phyloP scores from a whole-genome alignment of 2,888 invertebrate genomes.

The Cylindroiulus punctatus region DNA sequence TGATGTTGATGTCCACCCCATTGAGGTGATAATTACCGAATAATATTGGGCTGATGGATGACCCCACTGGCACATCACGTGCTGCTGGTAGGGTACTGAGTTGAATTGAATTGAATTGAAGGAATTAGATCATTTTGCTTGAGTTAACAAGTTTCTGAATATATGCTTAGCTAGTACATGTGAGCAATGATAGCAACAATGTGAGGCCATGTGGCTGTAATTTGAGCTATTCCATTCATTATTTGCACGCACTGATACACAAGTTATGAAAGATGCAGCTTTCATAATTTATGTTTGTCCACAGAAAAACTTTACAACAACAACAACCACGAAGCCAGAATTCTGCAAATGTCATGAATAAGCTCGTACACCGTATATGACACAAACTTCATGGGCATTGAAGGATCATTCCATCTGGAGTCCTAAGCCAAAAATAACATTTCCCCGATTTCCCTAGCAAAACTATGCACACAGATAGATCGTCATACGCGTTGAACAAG shows the following conservation, averaged over 20 bases:
- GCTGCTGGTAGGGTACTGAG: too few species aligned
- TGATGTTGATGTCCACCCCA: too few species aligned
- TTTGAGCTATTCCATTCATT: neutral
- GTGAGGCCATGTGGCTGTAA: neutral
- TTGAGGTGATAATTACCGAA: too few species aligned
- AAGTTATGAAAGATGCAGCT: neutral
- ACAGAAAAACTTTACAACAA: neutral
- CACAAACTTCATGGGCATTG: neutral
- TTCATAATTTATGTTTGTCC: neutral
- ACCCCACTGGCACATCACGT: too few species aligned
- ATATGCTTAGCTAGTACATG: too few species aligned
- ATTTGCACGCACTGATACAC: neutral
- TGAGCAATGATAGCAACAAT: too few species aligned
- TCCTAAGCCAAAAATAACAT: slow-evolving; percentile 1
- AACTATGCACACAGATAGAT: neutral
- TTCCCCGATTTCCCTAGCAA: neutral
- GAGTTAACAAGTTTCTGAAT: too few species aligned
- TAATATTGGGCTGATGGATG: too few species aligned
- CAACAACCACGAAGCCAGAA: neutral
- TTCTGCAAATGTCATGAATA: neutral
- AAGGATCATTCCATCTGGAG: neutral
- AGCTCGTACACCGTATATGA: neutral
- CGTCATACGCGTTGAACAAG: neutral
- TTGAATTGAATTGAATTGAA: too few species aligned
- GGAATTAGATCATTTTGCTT: too few species aligned